Base-by-base conservation (phyloP, 2,113 vertebrate genomes). In the Melanerpes aurifrons region DNA sequence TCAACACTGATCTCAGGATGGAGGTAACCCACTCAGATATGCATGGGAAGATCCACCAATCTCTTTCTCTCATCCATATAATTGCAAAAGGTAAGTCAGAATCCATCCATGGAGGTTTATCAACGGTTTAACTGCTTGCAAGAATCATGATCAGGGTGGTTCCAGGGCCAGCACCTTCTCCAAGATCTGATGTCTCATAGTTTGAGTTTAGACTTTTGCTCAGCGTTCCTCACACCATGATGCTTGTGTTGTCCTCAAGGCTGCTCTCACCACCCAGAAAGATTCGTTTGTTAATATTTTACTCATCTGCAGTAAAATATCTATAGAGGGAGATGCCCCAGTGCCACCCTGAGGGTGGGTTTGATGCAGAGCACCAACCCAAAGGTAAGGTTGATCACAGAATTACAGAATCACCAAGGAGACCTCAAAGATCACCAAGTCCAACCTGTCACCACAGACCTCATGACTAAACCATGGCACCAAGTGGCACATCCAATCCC, bases 161-260 rank as follows among this genome's bases (percentile, higher is more conserved):
- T 68, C 43, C 25, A 59, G 48, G 28, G 43, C 24, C 2, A 1
- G 50, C 21, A 64, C 25, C 56, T 32, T 15, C 7, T 40, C 68
- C 72, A 63, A 73, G 20, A 18, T 17, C 32, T 21, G 32, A 47
- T 18, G 28, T 7, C 32, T 48, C 1, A 0, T 4, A 15, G 4
- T 69, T 53, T 19, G 6, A 4, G 19, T 64, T 61, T 4, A 61
- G 12, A 15, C 12, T 58, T 72, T 29, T 40, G 26, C 32, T 72
- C 45, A 35, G 17, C 4, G 2, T 29, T 62, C 70, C 18, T 58
- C 29, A 31, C 4, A 9, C 28, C 7, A 0, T 0, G 13, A 4
- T n/a, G 5, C 12, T 31, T 6, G 7, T 3, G 14, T 6, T 48
- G 31, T 12, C 25, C 56, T 64, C 1, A 0, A 47, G 14, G 10